phyloP scores from a whole-genome alignment of 2,888 invertebrate genomes.

The Hirtodrosophila confusa region DNA sequence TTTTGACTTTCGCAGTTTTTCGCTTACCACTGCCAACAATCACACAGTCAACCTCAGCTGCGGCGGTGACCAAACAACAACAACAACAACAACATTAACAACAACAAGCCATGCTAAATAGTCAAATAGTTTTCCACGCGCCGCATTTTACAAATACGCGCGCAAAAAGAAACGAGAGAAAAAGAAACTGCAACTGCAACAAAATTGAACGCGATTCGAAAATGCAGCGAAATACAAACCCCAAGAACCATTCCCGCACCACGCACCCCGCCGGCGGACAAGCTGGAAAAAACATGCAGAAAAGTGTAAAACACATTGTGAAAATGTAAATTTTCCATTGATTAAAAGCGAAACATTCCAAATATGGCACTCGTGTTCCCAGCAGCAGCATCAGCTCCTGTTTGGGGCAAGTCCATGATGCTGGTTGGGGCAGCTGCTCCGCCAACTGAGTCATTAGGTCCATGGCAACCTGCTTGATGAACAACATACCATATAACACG shows the following conservation, averaged over 20 bases:
- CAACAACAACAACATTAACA: constrained; percentile 26
- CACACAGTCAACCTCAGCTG: constrained; percentile 73
- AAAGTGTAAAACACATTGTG: constrained; percentile 77
- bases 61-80: constrained; percentile 34
- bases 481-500: no score
- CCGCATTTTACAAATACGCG: constrained; percentile 42
- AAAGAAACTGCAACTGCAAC: constrained; percentile 1
- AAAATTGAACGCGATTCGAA: constrained; percentile 2
- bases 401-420: no score
- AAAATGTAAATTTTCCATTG: constrained; percentile 70
- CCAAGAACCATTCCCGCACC: not conserved
- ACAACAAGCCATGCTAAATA: constrained; percentile 55
- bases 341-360: constrained; percentile 55
- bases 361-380: not conserved
- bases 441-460: no score
- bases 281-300: constrained; percentile 49
- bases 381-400: no score
- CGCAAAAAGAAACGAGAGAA: constrained; percentile 10
- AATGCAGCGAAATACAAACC: not conserved
- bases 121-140: constrained; percentile 70
- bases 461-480: no score
- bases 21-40: constrained; percentile 64
- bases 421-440: no score
- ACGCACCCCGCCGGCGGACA: not conserved
- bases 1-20: constrained; percentile 62